Percentiles rank a stretch among this genome's conserved stretches.
Conservation (phyloP, 2,888 invertebrate species). For the Dasypolia templi region DNA sequence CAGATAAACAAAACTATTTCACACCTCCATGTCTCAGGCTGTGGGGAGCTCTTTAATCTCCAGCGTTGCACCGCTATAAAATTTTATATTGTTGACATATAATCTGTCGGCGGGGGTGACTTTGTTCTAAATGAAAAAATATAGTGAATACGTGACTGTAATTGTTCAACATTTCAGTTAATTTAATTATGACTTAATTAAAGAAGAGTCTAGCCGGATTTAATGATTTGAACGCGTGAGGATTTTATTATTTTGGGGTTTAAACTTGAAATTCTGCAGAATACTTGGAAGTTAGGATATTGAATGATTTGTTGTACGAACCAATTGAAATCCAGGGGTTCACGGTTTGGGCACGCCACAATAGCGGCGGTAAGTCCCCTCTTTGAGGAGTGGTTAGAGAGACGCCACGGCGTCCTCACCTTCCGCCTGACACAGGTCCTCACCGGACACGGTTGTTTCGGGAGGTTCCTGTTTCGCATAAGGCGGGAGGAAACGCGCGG, state of each 20-base stretch:
- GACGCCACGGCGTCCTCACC: too few relatives aligned
- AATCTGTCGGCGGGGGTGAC: constrained; percentile 69
- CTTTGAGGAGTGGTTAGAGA: too few relatives aligned
- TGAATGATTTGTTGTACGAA: neutral
- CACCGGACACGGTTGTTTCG: too few relatives aligned
- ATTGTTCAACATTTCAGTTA: constrained; percentile 7
- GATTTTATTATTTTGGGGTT: neutral
- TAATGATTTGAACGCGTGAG: neutral
- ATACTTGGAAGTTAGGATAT: neutral
- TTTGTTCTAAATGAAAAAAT: constrained; percentile 34
- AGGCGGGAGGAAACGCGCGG: too few relatives aligned
- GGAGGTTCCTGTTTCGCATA: too few relatives aligned
- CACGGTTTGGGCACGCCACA: too few relatives aligned
- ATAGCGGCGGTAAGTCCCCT: too few relatives aligned
- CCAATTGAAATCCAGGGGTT: neutral
- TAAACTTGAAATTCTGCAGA: neutral
- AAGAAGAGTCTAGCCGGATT: neutral
- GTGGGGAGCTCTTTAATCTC: constrained; percentile 74
- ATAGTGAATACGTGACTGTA: constrained; percentile 14
- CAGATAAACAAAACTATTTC: neutral
- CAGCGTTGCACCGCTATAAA: constrained; percentile 72
- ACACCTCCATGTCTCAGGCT: constrained; percentile 34
- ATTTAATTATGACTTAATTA: too few relatives aligned
- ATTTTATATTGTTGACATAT: constrained; percentile 79
- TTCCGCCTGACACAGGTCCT: too few relatives aligned